Base-by-base conservation (phyloP, 2,113 vertebrate genomes). In the Calypte anna region DNA sequence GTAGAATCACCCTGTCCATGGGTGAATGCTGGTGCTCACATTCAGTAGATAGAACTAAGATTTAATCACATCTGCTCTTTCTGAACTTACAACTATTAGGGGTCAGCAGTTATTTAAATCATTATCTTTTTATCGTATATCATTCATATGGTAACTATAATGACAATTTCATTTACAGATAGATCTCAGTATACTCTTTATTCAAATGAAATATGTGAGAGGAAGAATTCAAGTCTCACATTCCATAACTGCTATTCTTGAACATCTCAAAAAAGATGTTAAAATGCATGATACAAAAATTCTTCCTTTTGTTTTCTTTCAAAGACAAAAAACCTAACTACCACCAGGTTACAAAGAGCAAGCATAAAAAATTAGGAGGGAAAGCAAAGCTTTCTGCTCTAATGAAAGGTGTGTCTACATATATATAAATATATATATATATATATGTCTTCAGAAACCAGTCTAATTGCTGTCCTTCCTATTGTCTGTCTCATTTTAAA, bases 11-110 rank as follows among this genome's bases (percentile, higher is more conserved):
- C 20, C 23, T 66, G 19, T 51, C 28, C 7, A 4, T 67, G 68
- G 9, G 3, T 54, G 5, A 66, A 46, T 10, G 16, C 4, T 51
- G 1, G 24, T 43, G 9, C 28, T 78, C 23, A 19, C 0, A 0
- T 23, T 12, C 25, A 64, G 16, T 30, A 91, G 14, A 14, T 2
- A 31, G 18, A 82, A 66, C 23, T 20, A 80, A 67, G 16, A 23
- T 43, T 69, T 81, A 5, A 22, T 63, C 66, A 67, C 18, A 79
- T 59, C 28, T 82, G 25, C 57, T 75, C 3, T 38, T 91, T 86
- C 61, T 64, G 25, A 91, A 30, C 12, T 68, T 25, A 44, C 0
- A 59, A 4, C 14, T 64, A 43, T 61, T 38, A 10, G 23, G 6
- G 12, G 79, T 36, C 57, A 79, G 7, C 7, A 57, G 10, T 62